Conservation (phyloP, 2,888 invertebrate genomes). For the Malacosoma neustria region DNA sequence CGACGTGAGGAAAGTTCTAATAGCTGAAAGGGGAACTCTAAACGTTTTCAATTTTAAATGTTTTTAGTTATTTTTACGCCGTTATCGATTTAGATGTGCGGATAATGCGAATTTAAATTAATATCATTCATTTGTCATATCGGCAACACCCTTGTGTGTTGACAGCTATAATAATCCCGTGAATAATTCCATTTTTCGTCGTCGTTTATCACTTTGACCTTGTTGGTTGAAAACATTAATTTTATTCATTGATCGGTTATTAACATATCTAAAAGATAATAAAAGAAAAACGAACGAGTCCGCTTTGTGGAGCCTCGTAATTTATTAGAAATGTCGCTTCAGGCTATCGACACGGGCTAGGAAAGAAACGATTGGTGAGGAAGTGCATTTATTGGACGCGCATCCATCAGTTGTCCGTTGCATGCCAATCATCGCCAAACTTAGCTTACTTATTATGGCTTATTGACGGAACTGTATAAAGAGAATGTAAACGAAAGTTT, state of each 20-base stretch:
- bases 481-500: not conserved
- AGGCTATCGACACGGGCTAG: slow-evolving; percentile 19
- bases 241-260: not conserved
- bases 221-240: not conserved
- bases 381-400: slow-evolving; percentile 20
- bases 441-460: not conserved
- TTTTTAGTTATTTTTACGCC: slow-evolving; percentile 7
- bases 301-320: slow-evolving; percentile 19
- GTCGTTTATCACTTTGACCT: not conserved
- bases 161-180: not conserved
- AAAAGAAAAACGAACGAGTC: slow-evolving; percentile 1
- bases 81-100: not conserved
- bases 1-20: slow-evolving; percentile 27
- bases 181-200: not conserved
- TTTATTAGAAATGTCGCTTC: slow-evolving; percentile 26
- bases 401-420: slow-evolving; percentile 25
- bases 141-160: not conserved
- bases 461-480: not conserved
- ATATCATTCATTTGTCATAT: not conserved
- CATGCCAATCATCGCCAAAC: slow-evolving; percentile 14
- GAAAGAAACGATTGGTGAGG: too few relatives aligned
- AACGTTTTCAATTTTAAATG: slow-evolving; percentile 13
- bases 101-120: not conserved
- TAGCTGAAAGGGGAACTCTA: slow-evolving; percentile 18
- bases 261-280: not conserved